Conservation (phyloP, 2,113 vertebrate species). For the Grus americana region DNA sequence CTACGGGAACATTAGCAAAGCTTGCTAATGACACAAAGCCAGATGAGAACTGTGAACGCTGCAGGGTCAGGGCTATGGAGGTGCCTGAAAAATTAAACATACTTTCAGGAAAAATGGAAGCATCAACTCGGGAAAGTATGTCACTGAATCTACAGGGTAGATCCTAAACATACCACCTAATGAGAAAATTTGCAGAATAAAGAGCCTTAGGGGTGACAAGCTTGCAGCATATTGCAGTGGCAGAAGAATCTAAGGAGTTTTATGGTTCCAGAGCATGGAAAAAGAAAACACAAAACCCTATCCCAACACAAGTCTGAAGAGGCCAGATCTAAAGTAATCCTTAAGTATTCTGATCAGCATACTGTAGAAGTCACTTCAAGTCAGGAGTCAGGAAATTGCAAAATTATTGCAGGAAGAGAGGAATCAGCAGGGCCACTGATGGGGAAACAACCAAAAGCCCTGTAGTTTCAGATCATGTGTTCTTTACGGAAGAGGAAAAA, state of each 20-base stretch:
- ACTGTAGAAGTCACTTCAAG: neutral
- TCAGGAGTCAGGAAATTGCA: neutral
- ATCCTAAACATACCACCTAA: neutral
- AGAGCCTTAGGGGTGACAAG: neutral
- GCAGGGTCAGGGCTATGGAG: neutral
- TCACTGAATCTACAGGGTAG: neutral
- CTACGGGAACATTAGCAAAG: neutral
- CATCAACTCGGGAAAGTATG: neutral
- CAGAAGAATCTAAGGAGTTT: fast-evolving
- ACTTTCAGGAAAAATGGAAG: neutral
- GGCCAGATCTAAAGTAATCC: neutral
- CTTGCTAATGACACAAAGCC: neutral
- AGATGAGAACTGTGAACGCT: neutral
- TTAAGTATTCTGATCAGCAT: neutral
- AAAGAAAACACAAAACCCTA: neutral
- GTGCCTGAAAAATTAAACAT: neutral
- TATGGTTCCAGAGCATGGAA: neutral
- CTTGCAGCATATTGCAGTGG: fast-evolving
- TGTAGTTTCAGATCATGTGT: neutral
- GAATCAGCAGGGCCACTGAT: neutral
- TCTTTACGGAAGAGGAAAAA: neutral
- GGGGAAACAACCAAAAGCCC: neutral
- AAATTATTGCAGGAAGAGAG: neutral
- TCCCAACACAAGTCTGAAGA: neutral
- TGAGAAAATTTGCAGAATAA: neutral